phyloP scores from a whole-genome alignment of 2,113 vertebrate genomes.

The Nycticorax nycticorax region DNA sequence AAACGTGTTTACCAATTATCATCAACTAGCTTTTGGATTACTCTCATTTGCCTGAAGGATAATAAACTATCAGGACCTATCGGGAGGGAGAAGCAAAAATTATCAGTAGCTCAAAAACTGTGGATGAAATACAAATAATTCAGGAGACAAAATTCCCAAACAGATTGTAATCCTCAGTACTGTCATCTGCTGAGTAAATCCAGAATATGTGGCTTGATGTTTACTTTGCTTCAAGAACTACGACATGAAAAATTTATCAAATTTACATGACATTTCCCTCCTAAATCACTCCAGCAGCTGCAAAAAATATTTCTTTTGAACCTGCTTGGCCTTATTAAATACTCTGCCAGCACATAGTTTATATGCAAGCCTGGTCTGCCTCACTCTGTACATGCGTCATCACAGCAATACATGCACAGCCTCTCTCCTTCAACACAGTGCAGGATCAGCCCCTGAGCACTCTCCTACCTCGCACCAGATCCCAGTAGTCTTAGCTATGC shows the following conservation, averaged over 20 bases:
- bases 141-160: not conserved
- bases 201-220: not conserved
- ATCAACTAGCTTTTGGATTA: not conserved
- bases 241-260: not conserved
- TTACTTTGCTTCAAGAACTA: not conserved
- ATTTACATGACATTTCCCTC: not conserved
- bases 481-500: not conserved
- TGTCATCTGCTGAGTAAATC: not conserved
- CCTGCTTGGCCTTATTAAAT: not conserved
- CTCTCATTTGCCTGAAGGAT: not conserved
- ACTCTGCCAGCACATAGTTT: not conserved
- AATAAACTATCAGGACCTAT: not conserved
- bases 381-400: not conserved
- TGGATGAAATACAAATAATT: not conserved
- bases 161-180: not conserved
- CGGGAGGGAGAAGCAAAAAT: not conserved
- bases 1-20: not conserved
- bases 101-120: not conserved
- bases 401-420: not conserved
- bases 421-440: not conserved
- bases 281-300: not conserved
- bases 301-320: not conserved
- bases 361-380: not conserved
- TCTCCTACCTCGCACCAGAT: not conserved
- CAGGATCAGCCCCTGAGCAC: too few relatives aligned